Evolutionary conservation across 2,113 vertebrate species (phyloP), one percentile per base, ranked within the genome.

Genomic region (Asarcornis scutulata): DNA sequence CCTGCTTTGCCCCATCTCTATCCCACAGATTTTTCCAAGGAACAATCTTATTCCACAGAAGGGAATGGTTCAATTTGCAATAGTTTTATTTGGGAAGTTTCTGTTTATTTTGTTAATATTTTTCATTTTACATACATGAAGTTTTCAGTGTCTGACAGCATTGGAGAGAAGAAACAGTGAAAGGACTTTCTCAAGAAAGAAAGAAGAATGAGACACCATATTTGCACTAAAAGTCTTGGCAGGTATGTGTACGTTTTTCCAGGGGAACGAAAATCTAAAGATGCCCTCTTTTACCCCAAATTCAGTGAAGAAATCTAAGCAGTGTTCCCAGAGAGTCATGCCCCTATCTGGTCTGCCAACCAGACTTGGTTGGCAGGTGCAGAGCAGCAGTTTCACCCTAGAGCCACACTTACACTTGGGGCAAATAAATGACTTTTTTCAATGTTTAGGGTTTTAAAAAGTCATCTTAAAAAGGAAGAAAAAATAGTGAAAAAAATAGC

Each of bases 151-250:
- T 32, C 32, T 17, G 50, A 15, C 69, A 32, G 6, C 32, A 56
- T 17, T 13, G 36, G 17, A 32, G 69, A 32, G 40, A 46, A 46
- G n/a, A n/a, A 74, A 17, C 12, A 6, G 0, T 11, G 18, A 18
- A 20, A 20, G 13, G 25, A 3, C 15, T 29, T n/a, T 40, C 58
- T 34, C 52, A 3, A 34, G 1, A 8, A 44, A 42, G 60, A 22
- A 27, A 42, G n/a, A 31, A 52, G 32, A 1, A 4, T 0, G 15
- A 55, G 22, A n/a, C 32, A 44, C 31, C 1, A 1, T 18, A 27
- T 63, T 44, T 46, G 56, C 66, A 27, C 38, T 38, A 3, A 9
- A 63, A 63, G 11, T 3, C n/a, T 63, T 46, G 48, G 14, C 48
- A 56, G 67, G 66, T 9, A 36, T 8, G 9, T n/a, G 23, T 23